Evolutionary conservation across 2,113 vertebrate species (phyloP).

Genomic region (Regulus satrapa): DNA sequence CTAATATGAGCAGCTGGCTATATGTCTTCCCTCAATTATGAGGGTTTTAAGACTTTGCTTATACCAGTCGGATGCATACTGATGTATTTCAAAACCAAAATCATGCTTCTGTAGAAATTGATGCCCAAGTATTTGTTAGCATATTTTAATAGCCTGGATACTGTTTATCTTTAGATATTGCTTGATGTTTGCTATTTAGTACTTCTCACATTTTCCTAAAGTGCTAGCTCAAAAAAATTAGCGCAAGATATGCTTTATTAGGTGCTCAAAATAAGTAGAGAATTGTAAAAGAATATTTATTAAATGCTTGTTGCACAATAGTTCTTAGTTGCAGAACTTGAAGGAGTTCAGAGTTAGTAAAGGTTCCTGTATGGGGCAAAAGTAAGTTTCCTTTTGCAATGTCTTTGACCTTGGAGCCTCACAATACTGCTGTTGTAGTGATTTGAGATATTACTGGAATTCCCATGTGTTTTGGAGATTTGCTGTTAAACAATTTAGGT

Average conservation of each 20-base stretch:
- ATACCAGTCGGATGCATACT: not conserved
- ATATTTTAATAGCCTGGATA: not conserved
- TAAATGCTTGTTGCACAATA: not conserved
- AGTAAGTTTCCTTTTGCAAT: not conserved
- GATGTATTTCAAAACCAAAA: not conserved
- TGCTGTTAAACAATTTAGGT: not conserved
- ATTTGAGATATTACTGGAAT: not conserved
- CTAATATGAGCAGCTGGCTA: not conserved
- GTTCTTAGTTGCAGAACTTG: not conserved
- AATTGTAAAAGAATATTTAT: not conserved
- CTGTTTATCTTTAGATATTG: not conserved
- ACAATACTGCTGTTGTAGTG: not conserved
- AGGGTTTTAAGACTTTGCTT: not conserved
- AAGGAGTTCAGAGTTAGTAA: not conserved
- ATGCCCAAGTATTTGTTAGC: not conserved
- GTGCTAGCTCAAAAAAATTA: not conserved
- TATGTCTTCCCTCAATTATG: not conserved
- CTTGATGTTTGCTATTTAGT: not conserved
- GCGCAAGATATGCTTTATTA: not conserved
- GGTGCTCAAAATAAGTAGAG: not conserved
- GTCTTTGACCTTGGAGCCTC: not conserved
- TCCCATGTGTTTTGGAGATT: not conserved
- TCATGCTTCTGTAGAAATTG: not conserved
- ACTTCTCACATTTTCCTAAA: not conserved
- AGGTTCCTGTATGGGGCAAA: not conserved